Percentiles rank a stretch among this genome's conserved stretches.
These are phyloP conservation scores for Eriosoma lanigerum DNA, from an alignment of 1,140 invertebrate genomes.

Conservation along the genomic window DNA sequence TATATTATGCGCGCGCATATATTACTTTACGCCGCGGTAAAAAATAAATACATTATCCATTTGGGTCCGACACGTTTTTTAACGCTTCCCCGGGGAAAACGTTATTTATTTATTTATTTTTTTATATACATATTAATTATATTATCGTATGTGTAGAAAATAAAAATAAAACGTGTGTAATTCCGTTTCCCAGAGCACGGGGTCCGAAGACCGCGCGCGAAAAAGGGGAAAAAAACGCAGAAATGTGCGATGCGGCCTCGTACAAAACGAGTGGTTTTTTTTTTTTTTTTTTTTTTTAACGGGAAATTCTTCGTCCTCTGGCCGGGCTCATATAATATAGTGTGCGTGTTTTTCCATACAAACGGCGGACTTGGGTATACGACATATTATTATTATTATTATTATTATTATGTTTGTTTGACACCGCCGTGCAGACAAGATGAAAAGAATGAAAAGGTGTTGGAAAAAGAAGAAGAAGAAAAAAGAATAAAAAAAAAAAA, in stretches of 20 bases:
- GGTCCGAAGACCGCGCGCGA: not conserved
- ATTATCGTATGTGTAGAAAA: too few species aligned
- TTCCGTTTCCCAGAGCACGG: too few species aligned
- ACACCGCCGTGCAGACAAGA: too few species aligned
- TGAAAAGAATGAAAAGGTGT: slow-evolving; percentile 8
- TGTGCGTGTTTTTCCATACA: not conserved
- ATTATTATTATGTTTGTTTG: slow-evolving; percentile 17
- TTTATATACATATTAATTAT: too few species aligned
- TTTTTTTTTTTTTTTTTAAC: too few species aligned
- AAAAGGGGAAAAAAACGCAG: not conserved
- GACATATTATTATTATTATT: too few species aligned
- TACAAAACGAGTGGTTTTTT: not conserved
- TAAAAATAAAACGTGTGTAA: slow-evolving; percentile 16
- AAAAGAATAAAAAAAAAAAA: too few species aligned
- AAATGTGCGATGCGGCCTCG: not conserved
- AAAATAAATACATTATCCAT: not conserved
- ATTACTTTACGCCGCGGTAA: not conserved
- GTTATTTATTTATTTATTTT: not conserved
- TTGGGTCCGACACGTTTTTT: slow-evolving; percentile 7
- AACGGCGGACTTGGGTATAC: not conserved
- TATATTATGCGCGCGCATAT: too few species aligned
- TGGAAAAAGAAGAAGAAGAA: too few species aligned
- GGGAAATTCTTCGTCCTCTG: too few species aligned
- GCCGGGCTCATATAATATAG: not conserved
- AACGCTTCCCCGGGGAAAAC: not conserved